phyloP scores from a whole-genome alignment of 2,888 invertebrate genomes.

The Drosophila cracens region DNA sequence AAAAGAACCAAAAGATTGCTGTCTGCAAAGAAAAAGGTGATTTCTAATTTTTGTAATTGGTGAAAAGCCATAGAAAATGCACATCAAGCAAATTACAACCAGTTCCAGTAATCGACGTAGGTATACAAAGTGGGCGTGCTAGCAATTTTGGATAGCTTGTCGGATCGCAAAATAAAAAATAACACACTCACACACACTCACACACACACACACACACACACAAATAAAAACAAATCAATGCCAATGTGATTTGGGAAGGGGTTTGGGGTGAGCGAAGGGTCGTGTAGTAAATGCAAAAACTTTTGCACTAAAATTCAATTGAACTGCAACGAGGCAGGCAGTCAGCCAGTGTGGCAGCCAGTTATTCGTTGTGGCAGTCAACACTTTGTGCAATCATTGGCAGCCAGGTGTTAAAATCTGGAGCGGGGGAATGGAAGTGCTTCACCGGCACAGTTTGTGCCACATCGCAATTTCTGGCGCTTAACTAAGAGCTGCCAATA shows the following conservation, averaged over 20 bases:
- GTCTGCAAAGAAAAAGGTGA: slow-evolving; percentile 28
- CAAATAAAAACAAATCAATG: slow-evolving; percentile 21
- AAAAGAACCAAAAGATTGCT: slow-evolving; percentile 1
- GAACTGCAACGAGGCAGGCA: slow-evolving; percentile 48
- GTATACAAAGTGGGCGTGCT: slow-evolving; percentile 39
- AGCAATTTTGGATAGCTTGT: slow-evolving; percentile 1
- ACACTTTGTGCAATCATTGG: slow-evolving; percentile 37
- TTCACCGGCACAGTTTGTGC: slow-evolving; percentile 17
- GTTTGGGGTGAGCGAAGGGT: background rate
- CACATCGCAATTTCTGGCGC: slow-evolving; percentile 47
- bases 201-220: background rate
- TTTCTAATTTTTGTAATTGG: slow-evolving; percentile 77
- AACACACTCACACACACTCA: background rate
- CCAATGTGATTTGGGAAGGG: background rate
- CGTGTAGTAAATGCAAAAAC: slow-evolving; percentile 24
- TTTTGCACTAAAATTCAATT: slow-evolving; percentile 71
- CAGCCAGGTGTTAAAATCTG: slow-evolving; percentile 8
- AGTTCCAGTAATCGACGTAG: slow-evolving; percentile 54
- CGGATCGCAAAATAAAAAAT: background rate
- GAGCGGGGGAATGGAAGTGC: background rate
- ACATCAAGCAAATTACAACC: slow-evolving; percentile 70
- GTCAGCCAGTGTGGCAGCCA: slow-evolving; percentile 8
- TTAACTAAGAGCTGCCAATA: slow-evolving; percentile 65
- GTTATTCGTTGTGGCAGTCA: slow-evolving; percentile 3
- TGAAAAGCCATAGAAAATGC: slow-evolving; percentile 58